Base-by-base conservation (phyloP, 2,888 invertebrate species). In the Julus scandinavius region DNA sequence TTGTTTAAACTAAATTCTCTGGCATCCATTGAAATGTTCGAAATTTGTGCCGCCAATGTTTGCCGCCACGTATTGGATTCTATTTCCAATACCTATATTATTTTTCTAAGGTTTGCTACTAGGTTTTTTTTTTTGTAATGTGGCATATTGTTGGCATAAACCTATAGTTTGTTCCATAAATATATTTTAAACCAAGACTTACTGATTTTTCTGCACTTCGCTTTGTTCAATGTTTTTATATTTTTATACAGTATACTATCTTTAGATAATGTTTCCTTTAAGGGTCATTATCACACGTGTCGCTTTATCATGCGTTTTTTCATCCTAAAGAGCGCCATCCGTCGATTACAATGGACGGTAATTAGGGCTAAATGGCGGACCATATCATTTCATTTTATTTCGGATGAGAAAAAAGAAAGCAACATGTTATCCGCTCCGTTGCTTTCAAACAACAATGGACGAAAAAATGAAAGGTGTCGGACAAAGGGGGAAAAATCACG, bases 381-480 rank as follows among this genome's bases (percentile, higher is more conserved):
- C 72, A 72, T 72, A 72, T 72, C 72, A 72, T 72, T 72, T 72
- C 72, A 72, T 72, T 72, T 72, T 72, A 72, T 72, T 72, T 72
- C 29, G 29, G 72, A n/a, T n/a, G 72, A 72, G 72, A 72, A 72
- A 72, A 72, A 72, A 72, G 72, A 72, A 72, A 72, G 72, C 72
- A 72, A 72, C 72, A 72, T 72, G 72, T 72, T 72, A 72, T 72
- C 72, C 72, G 72, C 72, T 72, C 72, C 29, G 72, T 29, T 72
- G 72, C 72, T 72, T 72, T 29, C 72, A 72, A 72, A 72, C 72
- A 72, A 72, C 72, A 72, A 72, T 72, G 72, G 72, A 72, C 72
- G 72, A 72, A 72, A 72, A 72, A 72, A 72, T n/a, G 72, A 72
- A 29, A n/a, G 72, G 72, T 72, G 72, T 72, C 72, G 72, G 72